Percentiles rank a stretch among this genome's conserved stretches.
These are phyloP conservation scores for Lucilia cuprina DNA, from an alignment of 1,140 invertebrate genomes.

Conservation along the genomic window DNA sequence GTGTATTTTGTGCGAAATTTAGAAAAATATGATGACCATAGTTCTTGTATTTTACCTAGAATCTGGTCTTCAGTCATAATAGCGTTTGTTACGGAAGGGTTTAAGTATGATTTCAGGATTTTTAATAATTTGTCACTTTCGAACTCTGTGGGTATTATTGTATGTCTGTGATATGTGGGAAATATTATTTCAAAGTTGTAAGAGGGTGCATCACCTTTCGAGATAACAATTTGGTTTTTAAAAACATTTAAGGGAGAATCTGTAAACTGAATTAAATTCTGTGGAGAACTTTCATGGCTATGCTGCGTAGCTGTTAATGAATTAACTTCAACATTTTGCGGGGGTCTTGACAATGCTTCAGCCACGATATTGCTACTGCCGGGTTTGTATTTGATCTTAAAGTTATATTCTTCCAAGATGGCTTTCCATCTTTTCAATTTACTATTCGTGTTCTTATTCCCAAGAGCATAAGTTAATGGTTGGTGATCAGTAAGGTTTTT, in stretches of 20 bases:
- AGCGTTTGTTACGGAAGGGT: conserved; percentile 38
- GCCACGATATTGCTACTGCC: conserved; percentile 43
- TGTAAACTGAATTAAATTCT: neutral
- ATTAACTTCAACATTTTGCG: conserved; percentile 4
- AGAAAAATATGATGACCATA: conserved; percentile 38
- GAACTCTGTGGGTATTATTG: conserved; percentile 9
- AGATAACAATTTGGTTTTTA: conserved; percentile 38
- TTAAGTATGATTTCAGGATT: conserved; percentile 36
- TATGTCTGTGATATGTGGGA: conserved; percentile 36
- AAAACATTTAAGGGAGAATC: conserved; percentile 31
- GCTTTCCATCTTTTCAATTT: no score
- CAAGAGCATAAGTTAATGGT: no score
- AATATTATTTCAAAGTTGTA: conserved; percentile 30
- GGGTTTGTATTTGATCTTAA: conserved; percentile 48
- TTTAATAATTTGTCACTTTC: neutral
- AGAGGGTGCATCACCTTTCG: neutral
- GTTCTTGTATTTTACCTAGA: conserved; percentile 38
- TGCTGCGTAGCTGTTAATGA: neutral
- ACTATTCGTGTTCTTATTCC: no score
- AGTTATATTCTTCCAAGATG: no score
- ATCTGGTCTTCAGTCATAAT: conserved; percentile 37
- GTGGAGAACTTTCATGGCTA: conserved; percentile 1
- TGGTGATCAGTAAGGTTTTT: no score
- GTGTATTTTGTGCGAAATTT: conserved; percentile 37
- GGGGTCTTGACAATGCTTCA: conserved; percentile 19